Evolutionary conservation across 2,888 invertebrate species (phyloP), one percentile per base, ranked within the genome.

Genomic region (Schizaphis graminum): DNA sequence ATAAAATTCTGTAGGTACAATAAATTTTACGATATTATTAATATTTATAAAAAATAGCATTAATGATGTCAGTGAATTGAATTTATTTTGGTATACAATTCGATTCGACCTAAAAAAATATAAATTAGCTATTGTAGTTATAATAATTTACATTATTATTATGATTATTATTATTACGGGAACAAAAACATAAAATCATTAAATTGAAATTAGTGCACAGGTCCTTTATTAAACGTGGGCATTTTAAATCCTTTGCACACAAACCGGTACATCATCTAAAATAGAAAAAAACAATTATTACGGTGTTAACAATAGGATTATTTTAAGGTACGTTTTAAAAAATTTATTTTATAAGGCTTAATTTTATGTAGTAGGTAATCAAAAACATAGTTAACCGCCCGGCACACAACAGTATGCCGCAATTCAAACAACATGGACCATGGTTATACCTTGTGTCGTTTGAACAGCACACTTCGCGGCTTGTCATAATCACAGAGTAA

Each of bases 171-270:
- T 8, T 47, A 10, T 77, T 61, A 49, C 93, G 93, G 7, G 94
- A 94, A 95, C 97, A 97, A 95, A 97, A 97, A 95, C 97, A 97
- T 94, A 96, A 95, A 96, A 97, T 96, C 97, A 97, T 97, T 95
- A 97, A 97, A 95, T 97, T 97, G 95, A 97, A 97, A 95, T 97
- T 97, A 95, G 96, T 96, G 94, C 97, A 97, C 0, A 97, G 96
- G 0, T 96, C 96, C 95, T 96, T 96, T 57, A 96, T 95, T 95
- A 97, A 97, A 35, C 96, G 95, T 0, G 97, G 97, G 95, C 97
- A 97, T 91, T 96, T 95, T 86, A 97, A 95, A 95, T 96, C 96
- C 41, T 96, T 96, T 0, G 97, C 96, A 95, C 97, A 97, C 4
- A 95, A 94, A 97, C 96, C 3, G 97, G 97, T 44, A 97, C 95